Percentiles rank a stretch among this genome's conserved stretches.
Conservation (phyloP, 2,113 vertebrate species). For the Indri indri region DNA sequence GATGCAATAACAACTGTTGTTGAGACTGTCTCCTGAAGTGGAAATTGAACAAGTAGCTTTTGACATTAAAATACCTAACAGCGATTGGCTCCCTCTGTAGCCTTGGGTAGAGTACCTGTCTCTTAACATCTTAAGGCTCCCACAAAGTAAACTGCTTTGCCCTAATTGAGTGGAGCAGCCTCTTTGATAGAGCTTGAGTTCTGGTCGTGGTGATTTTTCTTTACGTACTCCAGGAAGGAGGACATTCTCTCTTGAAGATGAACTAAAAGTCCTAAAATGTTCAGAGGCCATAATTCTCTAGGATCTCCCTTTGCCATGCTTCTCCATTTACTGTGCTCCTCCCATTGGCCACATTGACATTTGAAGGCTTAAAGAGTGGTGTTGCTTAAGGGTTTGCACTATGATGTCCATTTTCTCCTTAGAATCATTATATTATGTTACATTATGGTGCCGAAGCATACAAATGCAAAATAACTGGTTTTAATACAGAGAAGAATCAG, state of each 20-base stretch:
- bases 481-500: not conserved
- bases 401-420: not conserved
- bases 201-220: not conserved
- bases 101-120: not conserved
- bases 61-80: not conserved
- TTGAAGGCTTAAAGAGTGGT: not conserved
- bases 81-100: not conserved
- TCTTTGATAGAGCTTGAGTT: not conserved
- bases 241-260: not conserved
- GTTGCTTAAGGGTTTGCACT: not conserved
- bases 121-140: not conserved
- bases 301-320: not conserved
- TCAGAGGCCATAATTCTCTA: not conserved
- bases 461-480: not conserved
- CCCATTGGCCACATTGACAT: no score
- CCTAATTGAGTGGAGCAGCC: not conserved
- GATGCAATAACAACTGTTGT: not conserved
- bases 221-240: not conserved
- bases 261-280: not conserved
- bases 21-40: not conserved
- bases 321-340: not conserved
- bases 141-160: not conserved
- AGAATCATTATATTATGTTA: not conserved
- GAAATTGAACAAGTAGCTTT: not conserved
- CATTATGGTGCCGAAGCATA: not conserved